Evolutionary conservation across 1,140 invertebrate species (phyloP).

Genomic region (Catajapyx aquilonaris): DNA sequence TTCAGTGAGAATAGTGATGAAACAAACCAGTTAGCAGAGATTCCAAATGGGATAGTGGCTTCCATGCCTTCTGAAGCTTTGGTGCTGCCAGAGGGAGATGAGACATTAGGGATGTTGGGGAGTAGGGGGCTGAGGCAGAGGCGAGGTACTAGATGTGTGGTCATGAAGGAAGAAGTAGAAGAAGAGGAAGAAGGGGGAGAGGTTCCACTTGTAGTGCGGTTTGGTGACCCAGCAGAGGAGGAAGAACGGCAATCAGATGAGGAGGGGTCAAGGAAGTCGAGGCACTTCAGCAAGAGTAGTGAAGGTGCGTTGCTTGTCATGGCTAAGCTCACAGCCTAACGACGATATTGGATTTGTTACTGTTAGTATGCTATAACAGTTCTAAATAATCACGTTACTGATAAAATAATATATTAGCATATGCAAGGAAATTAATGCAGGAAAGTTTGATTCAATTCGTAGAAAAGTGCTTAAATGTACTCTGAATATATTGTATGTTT

Average conservation of each 20-base stretch:
- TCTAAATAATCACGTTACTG: too few relatives aligned
- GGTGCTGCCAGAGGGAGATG: conserved; percentile 5
- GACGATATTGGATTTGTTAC: too few relatives aligned
- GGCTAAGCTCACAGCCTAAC: too few relatives aligned
- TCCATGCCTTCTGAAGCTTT: too few relatives aligned
- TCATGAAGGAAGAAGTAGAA: conserved; percentile 24
- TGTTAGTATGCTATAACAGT: too few relatives aligned
- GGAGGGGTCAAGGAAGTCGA: not conserved
- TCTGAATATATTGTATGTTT: too few relatives aligned
- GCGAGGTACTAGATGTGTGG: conserved; percentile 27
- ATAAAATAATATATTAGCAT: too few relatives aligned
- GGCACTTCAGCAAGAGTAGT: not conserved
- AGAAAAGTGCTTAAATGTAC: too few relatives aligned
- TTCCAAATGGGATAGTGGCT: too few relatives aligned
- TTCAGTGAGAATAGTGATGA: conserved; percentile 19
- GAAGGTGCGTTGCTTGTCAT: too few relatives aligned
- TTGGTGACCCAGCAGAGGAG: not conserved
- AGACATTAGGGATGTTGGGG: conserved; percentile 12
- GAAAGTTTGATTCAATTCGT: too few relatives aligned
- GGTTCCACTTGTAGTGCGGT: not conserved
- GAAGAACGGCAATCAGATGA: not conserved
- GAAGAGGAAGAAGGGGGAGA: conserved; percentile 6
- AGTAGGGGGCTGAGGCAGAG: conserved; percentile 10
- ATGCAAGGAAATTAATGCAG: too few relatives aligned
- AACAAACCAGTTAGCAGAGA: not conserved